Conservation (phyloP, 2,113 vertebrate genomes). For the Microtus pennsylvanicus region DNA sequence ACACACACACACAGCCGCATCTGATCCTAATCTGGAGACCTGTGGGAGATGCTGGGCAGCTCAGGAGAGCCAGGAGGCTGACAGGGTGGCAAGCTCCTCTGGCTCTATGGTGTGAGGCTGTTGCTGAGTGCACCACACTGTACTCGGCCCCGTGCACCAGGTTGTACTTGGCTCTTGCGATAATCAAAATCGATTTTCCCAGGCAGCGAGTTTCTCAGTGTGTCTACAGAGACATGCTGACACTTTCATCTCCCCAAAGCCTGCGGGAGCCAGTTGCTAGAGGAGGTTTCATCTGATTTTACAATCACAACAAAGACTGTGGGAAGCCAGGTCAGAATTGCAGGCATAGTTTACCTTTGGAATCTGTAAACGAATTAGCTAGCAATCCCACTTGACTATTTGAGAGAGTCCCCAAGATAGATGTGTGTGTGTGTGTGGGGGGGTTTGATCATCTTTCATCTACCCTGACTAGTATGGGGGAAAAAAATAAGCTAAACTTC, state of each 20-base stretch:
- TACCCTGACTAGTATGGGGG: background rate
- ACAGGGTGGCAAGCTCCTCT: background rate
- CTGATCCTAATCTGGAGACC: background rate
- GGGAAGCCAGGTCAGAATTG: slow-evolving; percentile 59
- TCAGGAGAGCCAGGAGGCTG: background rate
- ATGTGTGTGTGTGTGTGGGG: too few species aligned
- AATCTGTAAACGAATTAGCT: slow-evolving; percentile 57
- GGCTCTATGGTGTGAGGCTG: slow-evolving; percentile 3
- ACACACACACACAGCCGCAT: background rate
- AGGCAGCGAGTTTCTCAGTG: slow-evolving; percentile 69
- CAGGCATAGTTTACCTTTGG: slow-evolving; percentile 25
- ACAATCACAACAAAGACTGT: slow-evolving; percentile 68
- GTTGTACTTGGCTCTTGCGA: slow-evolving; percentile 21
- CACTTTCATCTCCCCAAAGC: slow-evolving; percentile 68
- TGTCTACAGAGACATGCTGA: slow-evolving; percentile 70
- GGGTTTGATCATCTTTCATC: background rate
- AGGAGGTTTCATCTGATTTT: slow-evolving; percentile 71
- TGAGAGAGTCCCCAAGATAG: background rate
- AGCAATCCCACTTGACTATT: background rate
- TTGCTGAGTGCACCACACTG: background rate
- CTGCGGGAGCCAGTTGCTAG: slow-evolving; percentile 60
- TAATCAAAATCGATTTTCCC: slow-evolving; percentile 76
- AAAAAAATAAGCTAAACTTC: background rate
- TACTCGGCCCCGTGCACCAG: background rate
- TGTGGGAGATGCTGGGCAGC: background rate